Evolutionary conservation across 1,140 invertebrate species (phyloP).

Genomic region (Probaryconus sp.): DNA sequence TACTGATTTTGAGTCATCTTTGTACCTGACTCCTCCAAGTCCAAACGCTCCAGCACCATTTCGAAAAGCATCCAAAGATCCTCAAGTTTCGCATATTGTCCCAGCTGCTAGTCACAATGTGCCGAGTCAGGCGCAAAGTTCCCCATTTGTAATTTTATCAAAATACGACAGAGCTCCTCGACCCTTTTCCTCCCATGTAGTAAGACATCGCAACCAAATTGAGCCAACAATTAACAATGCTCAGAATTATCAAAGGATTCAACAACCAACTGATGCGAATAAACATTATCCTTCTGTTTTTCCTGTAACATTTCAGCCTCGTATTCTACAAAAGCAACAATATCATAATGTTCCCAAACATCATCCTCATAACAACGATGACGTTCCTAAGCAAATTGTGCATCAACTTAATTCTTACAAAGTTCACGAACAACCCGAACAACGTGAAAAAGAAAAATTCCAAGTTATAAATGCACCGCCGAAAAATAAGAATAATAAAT

Average conservation of each 20-base stretch:
- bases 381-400: too few relatives aligned
- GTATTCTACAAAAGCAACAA: not conserved
- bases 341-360: too few relatives aligned
- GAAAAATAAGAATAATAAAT: too few relatives aligned
- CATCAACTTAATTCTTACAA: too few relatives aligned
- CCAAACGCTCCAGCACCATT: too few relatives aligned
- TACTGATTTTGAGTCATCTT: too few relatives aligned
- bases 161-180: conserved; percentile 33
- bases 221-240: not conserved
- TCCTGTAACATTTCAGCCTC: not conserved
- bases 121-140: not conserved
- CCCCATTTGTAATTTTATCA: not conserved
- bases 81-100: not conserved
- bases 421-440: too few relatives aligned
- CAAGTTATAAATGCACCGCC: too few relatives aligned
- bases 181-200: conserved; percentile 25
- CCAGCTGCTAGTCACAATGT: not conserved
- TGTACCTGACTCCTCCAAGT: not conserved
- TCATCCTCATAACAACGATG: too few relatives aligned
- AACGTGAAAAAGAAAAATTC: too few relatives aligned
- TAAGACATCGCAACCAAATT: not conserved
- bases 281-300: not conserved
- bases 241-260: conserved; percentile 3
- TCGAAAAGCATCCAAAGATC: not conserved
- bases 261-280: too few relatives aligned